Conservation (phyloP, 2,113 vertebrate species). For the Uropsilus gracilis region DNA sequence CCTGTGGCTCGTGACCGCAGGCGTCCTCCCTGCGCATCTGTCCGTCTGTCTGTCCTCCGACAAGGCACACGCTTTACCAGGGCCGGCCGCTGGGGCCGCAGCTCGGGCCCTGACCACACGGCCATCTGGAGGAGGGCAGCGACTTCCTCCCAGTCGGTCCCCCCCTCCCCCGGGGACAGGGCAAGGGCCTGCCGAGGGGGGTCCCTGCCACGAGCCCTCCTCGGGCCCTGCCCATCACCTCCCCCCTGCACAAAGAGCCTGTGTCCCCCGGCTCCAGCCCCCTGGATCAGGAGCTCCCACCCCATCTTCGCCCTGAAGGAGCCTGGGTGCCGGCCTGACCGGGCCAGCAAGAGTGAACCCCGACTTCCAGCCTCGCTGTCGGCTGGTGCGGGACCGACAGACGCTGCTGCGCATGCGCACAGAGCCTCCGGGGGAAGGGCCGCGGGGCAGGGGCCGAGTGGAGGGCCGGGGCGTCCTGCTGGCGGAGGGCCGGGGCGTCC, state of each 20-base stretch:
- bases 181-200: accelerated
- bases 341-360: not conserved
- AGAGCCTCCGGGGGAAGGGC: accelerated
- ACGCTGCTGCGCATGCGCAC: not conserved
- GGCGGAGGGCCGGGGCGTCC: too few species aligned
- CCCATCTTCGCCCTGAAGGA: not conserved
- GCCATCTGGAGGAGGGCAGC: not conserved
- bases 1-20: too few species aligned
- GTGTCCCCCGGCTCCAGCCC: not conserved
- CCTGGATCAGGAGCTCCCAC: too few species aligned
- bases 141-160: accelerated
- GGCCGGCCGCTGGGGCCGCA: too few species aligned
- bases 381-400: not conserved
- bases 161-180: accelerated
- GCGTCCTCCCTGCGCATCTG: too few species aligned
- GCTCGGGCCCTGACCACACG: not conserved
- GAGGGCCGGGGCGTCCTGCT: too few species aligned
- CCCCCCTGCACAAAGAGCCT: not conserved
- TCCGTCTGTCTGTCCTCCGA: too few species aligned
- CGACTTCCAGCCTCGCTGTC: not conserved
- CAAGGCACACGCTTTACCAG: too few species aligned
- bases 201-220: not conserved
- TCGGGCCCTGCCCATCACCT: not conserved
- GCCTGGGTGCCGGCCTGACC: accelerated
- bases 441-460: not conserved